phyloP scores from a whole-genome alignment of 2,113 vertebrate species.

The Xenus cinereus region DNA sequence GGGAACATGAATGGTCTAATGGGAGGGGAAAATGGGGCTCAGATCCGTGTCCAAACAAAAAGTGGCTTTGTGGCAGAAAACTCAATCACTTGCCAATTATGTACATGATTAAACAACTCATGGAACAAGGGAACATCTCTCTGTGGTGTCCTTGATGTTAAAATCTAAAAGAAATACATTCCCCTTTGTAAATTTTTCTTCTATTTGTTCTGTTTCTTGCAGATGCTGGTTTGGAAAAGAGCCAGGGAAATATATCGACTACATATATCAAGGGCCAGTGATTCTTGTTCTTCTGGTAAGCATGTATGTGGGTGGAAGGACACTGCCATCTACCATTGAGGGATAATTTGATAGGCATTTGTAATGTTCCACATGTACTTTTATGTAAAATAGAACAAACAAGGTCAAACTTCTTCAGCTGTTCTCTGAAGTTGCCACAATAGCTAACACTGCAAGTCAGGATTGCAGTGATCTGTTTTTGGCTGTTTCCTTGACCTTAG shows the following conservation, averaged over 20 bases:
- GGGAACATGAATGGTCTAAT: not conserved
- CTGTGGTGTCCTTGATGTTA: not conserved
- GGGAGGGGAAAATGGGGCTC: not conserved
- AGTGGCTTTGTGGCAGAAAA: not conserved
- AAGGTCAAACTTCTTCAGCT: not conserved
- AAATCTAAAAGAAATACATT: not conserved
- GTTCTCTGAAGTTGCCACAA: not conserved
- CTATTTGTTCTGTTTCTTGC: conserved; percentile 19
- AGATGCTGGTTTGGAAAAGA: conserved; percentile 99
- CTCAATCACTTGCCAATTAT: not conserved
- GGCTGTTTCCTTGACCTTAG: not conserved
- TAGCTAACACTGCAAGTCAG: not conserved
- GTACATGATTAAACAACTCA: not conserved
- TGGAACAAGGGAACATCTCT: not conserved
- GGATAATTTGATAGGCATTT: not conserved
- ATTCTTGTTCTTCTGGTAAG: conserved; percentile 96
- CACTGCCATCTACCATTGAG: not conserved
- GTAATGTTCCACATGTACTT: not conserved
- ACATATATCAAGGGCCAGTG: conserved; percentile 97
- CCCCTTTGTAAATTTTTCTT: not conserved
- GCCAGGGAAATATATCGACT: conserved; percentile 94
- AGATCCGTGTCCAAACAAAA: not conserved
- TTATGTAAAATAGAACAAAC: not conserved
- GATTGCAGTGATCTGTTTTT: not conserved
- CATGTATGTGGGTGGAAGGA: not conserved